Evolutionary conservation across 1,140 invertebrate genomes (phyloP), one percentile per base, ranked within the genome.

Genomic region (Palaemon carinicauda): DNA sequence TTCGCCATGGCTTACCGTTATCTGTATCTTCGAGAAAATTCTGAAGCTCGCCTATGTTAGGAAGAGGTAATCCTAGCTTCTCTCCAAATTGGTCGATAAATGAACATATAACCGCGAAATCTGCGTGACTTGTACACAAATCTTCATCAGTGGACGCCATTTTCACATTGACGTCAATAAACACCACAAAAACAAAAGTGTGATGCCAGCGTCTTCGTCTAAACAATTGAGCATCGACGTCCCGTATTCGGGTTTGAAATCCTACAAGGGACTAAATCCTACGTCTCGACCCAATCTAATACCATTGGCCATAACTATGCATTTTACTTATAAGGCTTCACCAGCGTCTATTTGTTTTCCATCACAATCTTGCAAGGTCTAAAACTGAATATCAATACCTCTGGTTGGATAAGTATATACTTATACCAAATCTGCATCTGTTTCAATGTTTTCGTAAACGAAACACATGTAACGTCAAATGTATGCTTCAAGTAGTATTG

Each of bases 321-420:
- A 52, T 84, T 33, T 80, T 80, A 85, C 88, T 86, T 86, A 87
- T 82, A 82, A 80, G 77, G 80, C 83, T 74, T 79, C 78, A 60
- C 80, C 82, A 80, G 80, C 86, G 80, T 87, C 84, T 92, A 80
- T 89, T 92, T 74, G 92, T 90, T 74, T 92, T 92, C 89, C 92
- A 92, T 65, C 78, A 80, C 88, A 81, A 77, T 87, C 85, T 82
- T 80, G 75, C 27, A 53, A 33, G 52, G 80, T 31, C 24, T 56
- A 82, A 80, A 82, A 81, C 54, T 65, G 79, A 53, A 87, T 71
- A 77, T 81, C 79, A 87, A 82, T 87, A 87, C 71, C 73, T 41
- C 31, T 27, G 27, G 73, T 74, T 53, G 74, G 73, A 65, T 78
- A 41, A 65, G 17, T 12, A 5, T 65, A 33, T 10, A 15, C 27